phyloP scores from a whole-genome alignment of 2,113 vertebrate species.

The Paramormyrops kingsleyae region DNA sequence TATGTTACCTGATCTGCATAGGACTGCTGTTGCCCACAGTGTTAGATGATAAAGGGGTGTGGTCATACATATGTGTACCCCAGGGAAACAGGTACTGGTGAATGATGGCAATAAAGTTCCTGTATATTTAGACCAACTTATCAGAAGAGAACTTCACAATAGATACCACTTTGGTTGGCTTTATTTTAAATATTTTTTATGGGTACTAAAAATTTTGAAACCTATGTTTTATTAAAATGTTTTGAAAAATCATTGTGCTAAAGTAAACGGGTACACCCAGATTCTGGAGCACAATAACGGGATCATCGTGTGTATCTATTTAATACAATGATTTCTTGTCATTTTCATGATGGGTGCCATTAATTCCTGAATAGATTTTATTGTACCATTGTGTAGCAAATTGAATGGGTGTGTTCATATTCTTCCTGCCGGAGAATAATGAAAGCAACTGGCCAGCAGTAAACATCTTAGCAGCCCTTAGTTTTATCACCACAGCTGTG shows the following conservation, averaged over 20 bases:
- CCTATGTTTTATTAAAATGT: not conserved
- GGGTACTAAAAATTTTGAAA: not conserved
- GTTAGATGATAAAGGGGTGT: not conserved
- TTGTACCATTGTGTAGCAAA: not conserved
- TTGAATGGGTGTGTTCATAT: not conserved
- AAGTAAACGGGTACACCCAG: not conserved
- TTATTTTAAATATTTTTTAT: not conserved
- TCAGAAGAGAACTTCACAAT: not conserved
- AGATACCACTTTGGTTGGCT: not conserved
- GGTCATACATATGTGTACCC: not conserved
- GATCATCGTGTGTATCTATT: not conserved
- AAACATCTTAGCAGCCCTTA: not conserved
- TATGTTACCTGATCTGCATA: not conserved
- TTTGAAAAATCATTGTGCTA: not conserved
- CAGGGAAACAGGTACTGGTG: not conserved
- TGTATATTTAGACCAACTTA: not conserved
- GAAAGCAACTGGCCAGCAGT: not conserved
- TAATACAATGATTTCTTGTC: not conserved
- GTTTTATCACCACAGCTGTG: not conserved
- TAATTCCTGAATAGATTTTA: not conserved
- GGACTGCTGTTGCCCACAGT: not conserved
- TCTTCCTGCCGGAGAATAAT: not conserved
- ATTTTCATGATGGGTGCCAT: not conserved
- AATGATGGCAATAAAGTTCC: not conserved
- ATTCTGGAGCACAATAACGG: not conserved